phyloP scores from a whole-genome alignment of 1,140 invertebrate species.

The Teleopsis dalmanni region DNA sequence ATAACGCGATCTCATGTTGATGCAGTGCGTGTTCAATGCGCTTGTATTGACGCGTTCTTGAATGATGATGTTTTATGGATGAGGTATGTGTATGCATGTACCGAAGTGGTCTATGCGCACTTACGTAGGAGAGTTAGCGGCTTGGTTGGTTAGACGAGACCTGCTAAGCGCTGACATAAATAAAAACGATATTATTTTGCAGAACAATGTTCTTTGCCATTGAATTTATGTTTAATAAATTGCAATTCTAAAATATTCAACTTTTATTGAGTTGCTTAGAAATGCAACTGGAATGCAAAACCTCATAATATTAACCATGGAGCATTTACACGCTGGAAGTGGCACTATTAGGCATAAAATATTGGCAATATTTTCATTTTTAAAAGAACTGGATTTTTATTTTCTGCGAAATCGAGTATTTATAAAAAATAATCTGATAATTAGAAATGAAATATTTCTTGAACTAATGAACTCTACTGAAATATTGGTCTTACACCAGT shows the following conservation, averaged over 20 bases:
- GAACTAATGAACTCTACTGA: no score
- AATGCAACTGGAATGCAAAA: no score
- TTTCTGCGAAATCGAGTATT: no score
- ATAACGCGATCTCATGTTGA: neutral
- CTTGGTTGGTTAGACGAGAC: neutral
- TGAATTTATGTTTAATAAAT: constrained; percentile 11
- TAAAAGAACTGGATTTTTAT: no score
- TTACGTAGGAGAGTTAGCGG: neutral
- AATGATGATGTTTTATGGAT: neutral
- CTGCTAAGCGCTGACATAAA: neutral
- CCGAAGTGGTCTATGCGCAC: neutral
- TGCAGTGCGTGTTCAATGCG: neutral
- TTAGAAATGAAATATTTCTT: no score
- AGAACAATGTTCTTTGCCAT: constrained; percentile 7
- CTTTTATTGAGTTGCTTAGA: constrained; percentile 1
- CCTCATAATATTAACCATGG: no score
- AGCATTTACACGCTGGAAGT: no score
- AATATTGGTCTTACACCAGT: no score
- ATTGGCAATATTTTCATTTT: no score
- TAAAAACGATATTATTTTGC: neutral
- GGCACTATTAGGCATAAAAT: no score
- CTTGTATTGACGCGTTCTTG: neutral
- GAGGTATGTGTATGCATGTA: neutral
- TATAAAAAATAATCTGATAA: no score
- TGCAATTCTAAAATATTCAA: constrained; percentile 1